Conservation (phyloP, 1,140 invertebrate genomes). For the Aphaenogaster floridana region DNA sequence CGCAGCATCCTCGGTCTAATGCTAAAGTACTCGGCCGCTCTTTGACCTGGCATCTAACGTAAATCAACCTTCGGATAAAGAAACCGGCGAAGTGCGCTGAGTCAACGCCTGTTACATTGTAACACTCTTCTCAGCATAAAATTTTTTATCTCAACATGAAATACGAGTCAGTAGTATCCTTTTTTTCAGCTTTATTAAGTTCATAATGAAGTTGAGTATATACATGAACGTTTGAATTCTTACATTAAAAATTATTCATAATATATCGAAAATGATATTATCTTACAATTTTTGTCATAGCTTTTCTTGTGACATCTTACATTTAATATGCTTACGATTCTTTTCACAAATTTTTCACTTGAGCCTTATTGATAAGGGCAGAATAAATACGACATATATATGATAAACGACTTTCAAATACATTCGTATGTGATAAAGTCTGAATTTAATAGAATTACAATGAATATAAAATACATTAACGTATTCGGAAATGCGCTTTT, state of each 20-base stretch:
- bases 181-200: constrained; percentile 9
- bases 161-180: neutral
- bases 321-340: neutral
- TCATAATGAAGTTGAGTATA: neutral
- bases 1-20: constrained; percentile 37
- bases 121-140: neutral
- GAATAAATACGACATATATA: neutral
- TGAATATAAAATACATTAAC: constrained; percentile 2
- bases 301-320: neutral
- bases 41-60: constrained; percentile 47
- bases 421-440: neutral
- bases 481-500: neutral
- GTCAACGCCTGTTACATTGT: constrained; percentile 4
- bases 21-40: constrained; percentile 48
- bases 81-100: neutral
- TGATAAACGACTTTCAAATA: neutral
- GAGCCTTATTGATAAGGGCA: neutral
- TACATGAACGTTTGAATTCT: neutral
- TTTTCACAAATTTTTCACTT: neutral
- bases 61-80: constrained; percentile 52
- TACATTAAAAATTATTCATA: neutral
- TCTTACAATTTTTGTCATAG: neutral
- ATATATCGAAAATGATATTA: neutral
- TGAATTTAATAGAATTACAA: constrained; percentile 1
- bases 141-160: constrained; percentile 18